Percentiles rank a stretch among this genome's conserved stretches.
phyloP scores from a whole-genome alignment of 2,888 invertebrate genomes.

The Fragum fragum region DNA sequence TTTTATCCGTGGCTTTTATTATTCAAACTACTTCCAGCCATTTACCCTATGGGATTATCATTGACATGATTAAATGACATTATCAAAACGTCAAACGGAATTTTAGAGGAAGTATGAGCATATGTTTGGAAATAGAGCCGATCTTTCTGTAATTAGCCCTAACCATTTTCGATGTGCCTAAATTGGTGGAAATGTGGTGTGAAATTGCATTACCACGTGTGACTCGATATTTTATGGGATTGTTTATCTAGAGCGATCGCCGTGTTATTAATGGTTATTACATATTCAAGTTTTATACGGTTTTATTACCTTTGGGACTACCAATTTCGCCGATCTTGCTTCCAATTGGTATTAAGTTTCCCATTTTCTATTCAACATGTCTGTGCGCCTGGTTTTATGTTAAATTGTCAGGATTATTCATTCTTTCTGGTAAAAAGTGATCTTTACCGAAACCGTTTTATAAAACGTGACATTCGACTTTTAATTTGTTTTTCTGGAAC shows the following conservation, averaged over 20 bases:
- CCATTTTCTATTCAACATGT: neutral
- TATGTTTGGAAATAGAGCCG: neutral
- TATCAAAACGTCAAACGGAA: conserved; percentile 16
- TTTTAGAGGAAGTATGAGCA: neutral
- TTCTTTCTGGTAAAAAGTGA: neutral
- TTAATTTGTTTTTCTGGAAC: too few species aligned
- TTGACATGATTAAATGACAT: neutral
- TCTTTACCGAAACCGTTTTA: too few species aligned
- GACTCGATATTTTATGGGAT: neutral
- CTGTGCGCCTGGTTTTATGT: neutral
- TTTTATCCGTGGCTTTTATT: too few species aligned
- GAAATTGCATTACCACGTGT: neutral
- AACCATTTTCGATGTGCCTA: neutral
- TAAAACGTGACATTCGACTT: too few species aligned
- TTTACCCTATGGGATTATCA: neutral
- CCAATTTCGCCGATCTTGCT: conserved; percentile 12
- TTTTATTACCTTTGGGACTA: conserved; percentile 19
- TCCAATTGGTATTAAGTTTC: neutral
- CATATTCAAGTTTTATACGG: conserved; percentile 25
- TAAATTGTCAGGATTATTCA: neutral
- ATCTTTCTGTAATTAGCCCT: neutral
- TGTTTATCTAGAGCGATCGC: neutral
- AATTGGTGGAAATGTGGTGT: neutral
- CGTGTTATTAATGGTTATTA: conserved; percentile 15
- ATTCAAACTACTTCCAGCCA: neutral